Base-by-base conservation (phyloP, 2,888 invertebrate species). In the Erebia palarica region DNA sequence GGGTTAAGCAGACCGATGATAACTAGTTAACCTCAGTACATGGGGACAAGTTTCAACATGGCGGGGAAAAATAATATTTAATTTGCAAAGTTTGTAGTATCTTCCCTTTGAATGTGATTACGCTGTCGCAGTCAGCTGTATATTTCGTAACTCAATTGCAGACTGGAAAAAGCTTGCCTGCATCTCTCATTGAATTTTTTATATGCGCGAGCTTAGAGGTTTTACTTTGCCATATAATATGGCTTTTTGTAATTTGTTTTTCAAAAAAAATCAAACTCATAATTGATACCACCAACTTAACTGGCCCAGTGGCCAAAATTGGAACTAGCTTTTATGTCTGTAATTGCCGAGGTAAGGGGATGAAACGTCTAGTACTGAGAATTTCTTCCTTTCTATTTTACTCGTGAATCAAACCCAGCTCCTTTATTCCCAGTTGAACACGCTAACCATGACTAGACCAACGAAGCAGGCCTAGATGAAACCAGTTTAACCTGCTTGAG, bases 21-120 rank as follows among this genome's bases (percentile, higher is more conserved):
- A 63, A 86, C 86, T 89, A 89, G 89, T 89, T 87, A 87, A 89
- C 89, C 88, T 86, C 84, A 77, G 77, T 77, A 80, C 76, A 81
- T 86, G 71, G 82, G 76, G 77, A 79, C 74, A 81, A 83, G 83
- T 84, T 79, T 76, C 75, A 84, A 82, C 81, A 82, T 81, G 81
- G 80, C 80, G 80, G 79, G 81, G 83, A 86, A 87, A 87, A 86
- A 85, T 85, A 81, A 85, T 87, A 87, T 87, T 87, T 85, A 86
- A 88, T 89, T 88, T 85, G 79, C 77, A 74, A 82, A 85, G 83
- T 85, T 84, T 79, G 77, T 77, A 78, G 78, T 77, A 78, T 81
- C 81, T 81, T 77, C 79, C 71, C 78, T 79, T 75, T 78, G 78
- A 77, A 80, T 80, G 81, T 80, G 82, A 78, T 80, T 78, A 81